Evolutionary conservation across 2,113 vertebrate genomes (phyloP).

Genomic region (Guaruba guarouba): DNA sequence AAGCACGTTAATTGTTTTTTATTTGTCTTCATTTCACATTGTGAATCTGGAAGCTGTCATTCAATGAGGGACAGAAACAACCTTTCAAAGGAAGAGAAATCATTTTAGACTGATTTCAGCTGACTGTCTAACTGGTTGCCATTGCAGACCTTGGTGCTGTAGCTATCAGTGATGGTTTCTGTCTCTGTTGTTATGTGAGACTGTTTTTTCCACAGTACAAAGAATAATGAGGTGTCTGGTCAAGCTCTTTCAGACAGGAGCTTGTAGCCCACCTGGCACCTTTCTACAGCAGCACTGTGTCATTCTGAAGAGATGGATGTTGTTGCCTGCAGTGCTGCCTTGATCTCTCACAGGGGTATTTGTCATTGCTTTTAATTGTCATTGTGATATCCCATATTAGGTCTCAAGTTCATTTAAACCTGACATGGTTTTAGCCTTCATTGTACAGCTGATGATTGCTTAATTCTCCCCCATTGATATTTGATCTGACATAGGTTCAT

Average conservation of each 20-base stretch:
- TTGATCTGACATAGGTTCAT: background rate
- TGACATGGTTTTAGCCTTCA: background rate
- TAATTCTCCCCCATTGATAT: background rate
- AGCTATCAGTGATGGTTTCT: background rate
- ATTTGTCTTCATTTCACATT: background rate
- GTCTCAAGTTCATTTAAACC: background rate
- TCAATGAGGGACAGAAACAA: background rate
- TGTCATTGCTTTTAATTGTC: background rate
- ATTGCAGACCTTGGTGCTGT: background rate
- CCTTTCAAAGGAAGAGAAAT: background rate
- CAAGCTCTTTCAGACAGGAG: background rate
- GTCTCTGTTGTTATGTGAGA: background rate
- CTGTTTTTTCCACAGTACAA: background rate
- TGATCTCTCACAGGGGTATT: background rate
- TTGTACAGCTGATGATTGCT: background rate
- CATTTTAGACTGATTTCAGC: background rate
- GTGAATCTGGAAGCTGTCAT: background rate
- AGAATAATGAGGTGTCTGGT: background rate
- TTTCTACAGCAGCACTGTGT: background rate
- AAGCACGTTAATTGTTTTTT: background rate
- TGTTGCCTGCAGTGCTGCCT: background rate
- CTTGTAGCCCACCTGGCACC: background rate
- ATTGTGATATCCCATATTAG: accelerated
- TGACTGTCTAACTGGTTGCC: background rate
- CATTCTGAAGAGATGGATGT: background rate